Base-by-base conservation (phyloP, 2,797 vertebrate genomes). In the Xyrichtys novacula region DNA sequence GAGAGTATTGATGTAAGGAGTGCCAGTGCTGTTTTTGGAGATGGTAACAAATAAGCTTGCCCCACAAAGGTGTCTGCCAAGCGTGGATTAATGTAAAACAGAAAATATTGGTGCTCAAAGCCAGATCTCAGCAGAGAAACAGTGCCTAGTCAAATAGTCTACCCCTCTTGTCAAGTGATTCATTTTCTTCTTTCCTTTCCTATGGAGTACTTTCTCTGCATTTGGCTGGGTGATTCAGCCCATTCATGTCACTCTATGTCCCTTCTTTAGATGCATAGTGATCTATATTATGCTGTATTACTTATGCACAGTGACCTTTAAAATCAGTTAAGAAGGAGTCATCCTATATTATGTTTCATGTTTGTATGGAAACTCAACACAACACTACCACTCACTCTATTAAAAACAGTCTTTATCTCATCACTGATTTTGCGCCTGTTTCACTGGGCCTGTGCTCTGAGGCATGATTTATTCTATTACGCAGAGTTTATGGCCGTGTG, bases 11-110 rank as follows among this genome's bases (percentile, higher is more conserved):
- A 88, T 85, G 73, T 80, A 59, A 68, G 31, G 46, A 70, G 50
- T 80, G 74, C 84, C 84, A 84, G 32, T 57, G 66, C 69, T 84
- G 68, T 75, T 87, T 89, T 83, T 78, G 63, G 81, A 85, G 73
- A 78, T 65, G 54, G 66, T 73, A 80, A 86, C 80, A 89, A 83
- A 84, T 80, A 78, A 62, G 64, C 71, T 69, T 69, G 74, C 67
- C 52, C 79, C 69, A 71, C 65, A 85, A 78, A 86, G 74, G 74
- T 85, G 73, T 77, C 70, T 81, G 84, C 67, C 81, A 86, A 79
- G 67, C 49, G 61, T 54, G 62, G 70, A 90, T 85, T 84, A 70
- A 85, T 83, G 81, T 78, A 74, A 81, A 86, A 84, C 66, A 78
- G 63, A 78, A 75, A 78, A 73, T 76, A 85, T 74, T 64, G 76